phyloP scores from a whole-genome alignment of 2,113 vertebrate genomes.

The Myanophis thanlyinensis region DNA sequence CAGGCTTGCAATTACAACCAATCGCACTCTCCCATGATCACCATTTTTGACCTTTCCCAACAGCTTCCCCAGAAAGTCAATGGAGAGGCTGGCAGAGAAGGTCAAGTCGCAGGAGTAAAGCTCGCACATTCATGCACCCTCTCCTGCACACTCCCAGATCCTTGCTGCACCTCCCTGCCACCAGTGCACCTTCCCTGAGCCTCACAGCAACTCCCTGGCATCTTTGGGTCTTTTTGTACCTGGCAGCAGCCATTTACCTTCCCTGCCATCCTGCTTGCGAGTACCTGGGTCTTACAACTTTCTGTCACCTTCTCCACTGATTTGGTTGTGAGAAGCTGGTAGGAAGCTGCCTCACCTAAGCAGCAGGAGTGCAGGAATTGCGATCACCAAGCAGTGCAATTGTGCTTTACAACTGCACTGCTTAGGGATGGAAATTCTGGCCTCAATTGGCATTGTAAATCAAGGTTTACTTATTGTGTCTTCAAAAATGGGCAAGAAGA shows the following conservation, averaged over 20 bases:
- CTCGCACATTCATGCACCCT: background rate
- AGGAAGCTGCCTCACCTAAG: background rate
- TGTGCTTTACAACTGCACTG: background rate
- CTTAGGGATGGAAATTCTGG: background rate
- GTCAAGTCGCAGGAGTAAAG: background rate
- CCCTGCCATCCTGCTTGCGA: background rate
- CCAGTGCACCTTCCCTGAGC: background rate
- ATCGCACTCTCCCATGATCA: background rate
- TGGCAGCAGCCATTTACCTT: background rate
- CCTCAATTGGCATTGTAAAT: background rate
- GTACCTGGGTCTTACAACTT: background rate
- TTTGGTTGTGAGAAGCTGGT: background rate
- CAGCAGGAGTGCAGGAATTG: background rate
- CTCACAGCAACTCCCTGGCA: background rate
- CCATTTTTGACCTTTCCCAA: background rate
- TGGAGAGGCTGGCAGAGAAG: background rate
- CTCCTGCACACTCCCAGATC: background rate
- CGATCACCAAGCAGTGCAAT: background rate
- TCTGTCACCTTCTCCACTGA: background rate
- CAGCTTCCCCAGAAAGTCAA: background rate
- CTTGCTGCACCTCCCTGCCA: background rate
- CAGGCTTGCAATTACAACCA: background rate
- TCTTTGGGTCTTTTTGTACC: background rate
- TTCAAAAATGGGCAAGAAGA: background rate
- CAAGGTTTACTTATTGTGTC: background rate